A percentile compares a stretch with the other conserved stretches of the same genome.
Conservation (phyloP, 2,888 invertebrate genomes). For the Lasioglossum villosulum region DNA sequence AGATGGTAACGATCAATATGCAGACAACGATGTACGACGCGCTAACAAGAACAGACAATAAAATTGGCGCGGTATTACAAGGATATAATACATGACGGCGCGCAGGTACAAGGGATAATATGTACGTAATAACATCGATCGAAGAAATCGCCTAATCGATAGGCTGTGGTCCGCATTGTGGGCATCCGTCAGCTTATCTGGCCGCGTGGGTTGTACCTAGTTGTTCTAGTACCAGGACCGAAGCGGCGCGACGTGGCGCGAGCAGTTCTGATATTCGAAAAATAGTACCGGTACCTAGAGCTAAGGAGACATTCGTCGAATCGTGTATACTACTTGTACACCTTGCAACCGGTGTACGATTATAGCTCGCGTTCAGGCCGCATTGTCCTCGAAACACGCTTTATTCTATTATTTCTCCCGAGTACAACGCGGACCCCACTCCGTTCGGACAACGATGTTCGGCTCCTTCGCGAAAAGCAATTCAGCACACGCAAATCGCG, state of each 20-base stretch:
- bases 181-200: slow-evolving; percentile 51
- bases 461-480: slow-evolving; percentile 25
- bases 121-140: slow-evolving; percentile 72
- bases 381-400: slow-evolving; percentile 16
- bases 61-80: slow-evolving; percentile 52
- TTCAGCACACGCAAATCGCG: not conserved
- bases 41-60: slow-evolving; percentile 64
- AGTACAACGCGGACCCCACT: slow-evolving; percentile 7
- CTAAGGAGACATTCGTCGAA: slow-evolving; percentile 11
- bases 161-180: slow-evolving; percentile 76
- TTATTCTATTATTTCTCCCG: not conserved
- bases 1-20: slow-evolving; percentile 39
- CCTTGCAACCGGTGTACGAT: not conserved
- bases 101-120: slow-evolving; percentile 41
- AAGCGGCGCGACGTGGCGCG: not conserved
- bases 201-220: slow-evolving; percentile 18
- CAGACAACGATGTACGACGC: slow-evolving; percentile 51
- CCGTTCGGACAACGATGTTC: slow-evolving; percentile 33
- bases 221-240: not conserved
- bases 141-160: slow-evolving; percentile 74
- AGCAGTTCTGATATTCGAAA: not conserved
- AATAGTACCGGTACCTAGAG: not conserved
- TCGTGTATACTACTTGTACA: not conserved
- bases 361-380: slow-evolving; percentile 1
- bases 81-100: slow-evolving; percentile 27